Evolutionary conservation across 2,888 invertebrate species (phyloP), one percentile per base, ranked within the genome.

Genomic region (Steinernema carpocapsae): DNA sequence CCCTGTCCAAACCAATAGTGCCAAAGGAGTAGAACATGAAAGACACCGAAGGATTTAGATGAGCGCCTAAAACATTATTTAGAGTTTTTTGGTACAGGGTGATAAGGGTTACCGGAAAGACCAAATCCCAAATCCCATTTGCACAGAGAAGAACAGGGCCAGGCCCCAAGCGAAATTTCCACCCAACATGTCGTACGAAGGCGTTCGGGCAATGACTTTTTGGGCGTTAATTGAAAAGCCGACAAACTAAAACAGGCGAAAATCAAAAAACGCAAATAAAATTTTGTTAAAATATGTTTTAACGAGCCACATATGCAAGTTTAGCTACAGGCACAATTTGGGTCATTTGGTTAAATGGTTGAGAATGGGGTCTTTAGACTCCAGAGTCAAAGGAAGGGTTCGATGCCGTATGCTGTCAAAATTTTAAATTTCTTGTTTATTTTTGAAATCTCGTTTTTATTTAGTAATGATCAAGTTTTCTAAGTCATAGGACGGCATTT

Each of bases 1-100:
- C 88, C 76, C 88, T 87, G 7, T 84, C 32, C 52, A 77, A 32
- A 72, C 76, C 46, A 29, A 85, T 78, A 71, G 81, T 77, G 14
- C 81, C 84, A 71, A 85, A 82, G 17, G 82, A 82, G 17, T 83
- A 78, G 45, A 79, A 78, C 75, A 81, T 83, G 71, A 86, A 83
- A 29, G 85, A 85, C 7, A 86, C 82, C 32, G 86, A 85, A 14
- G 86, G 86, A 76, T 86, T 86, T 26, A 86, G 75, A 78, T 86
- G 85, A 45, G 81, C 80, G 17, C 85, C 85, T 82, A 17, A 43
- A 43, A 43, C 14, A 14, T 12, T 43, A 7, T 22, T 19, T 24
- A 71, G 77, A 43, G 14, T 19, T 1, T 12, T 22, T 19, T 19
- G 12, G 10, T 32, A 26, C 26, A 22, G 24, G 10, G 2, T 3